These are phyloP conservation scores for Phasia obesa DNA, from an alignment of 2,888 invertebrate species.

Conservation along the genomic window DNA sequence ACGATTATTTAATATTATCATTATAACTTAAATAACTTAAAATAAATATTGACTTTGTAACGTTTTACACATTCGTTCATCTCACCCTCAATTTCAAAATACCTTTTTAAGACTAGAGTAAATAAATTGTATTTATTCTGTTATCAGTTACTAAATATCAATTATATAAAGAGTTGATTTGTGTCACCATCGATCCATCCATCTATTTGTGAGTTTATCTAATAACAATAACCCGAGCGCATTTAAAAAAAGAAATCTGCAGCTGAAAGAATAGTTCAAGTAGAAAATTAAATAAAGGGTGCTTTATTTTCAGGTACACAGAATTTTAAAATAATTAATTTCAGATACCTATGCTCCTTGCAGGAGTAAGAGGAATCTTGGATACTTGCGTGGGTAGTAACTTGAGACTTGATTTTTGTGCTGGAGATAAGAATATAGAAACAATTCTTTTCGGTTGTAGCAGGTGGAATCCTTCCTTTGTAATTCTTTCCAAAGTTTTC, in stretches of 20 bases:
- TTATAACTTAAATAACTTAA: constrained; percentile 59
- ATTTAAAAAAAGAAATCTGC: constrained; percentile 15
- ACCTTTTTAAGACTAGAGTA: background rate
- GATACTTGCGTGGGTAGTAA: too few relatives aligned
- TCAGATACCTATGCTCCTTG: too few relatives aligned
- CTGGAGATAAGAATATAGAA: too few relatives aligned
- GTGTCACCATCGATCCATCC: constrained; percentile 51
- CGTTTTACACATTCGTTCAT: constrained; percentile 37
- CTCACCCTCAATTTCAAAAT: constrained; percentile 1
- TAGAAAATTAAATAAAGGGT: background rate
- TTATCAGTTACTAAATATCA: constrained; percentile 67
- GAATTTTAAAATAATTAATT: too few relatives aligned
- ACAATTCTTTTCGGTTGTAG: too few relatives aligned
- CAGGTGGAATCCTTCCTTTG: too few relatives aligned
- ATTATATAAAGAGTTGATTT: constrained; percentile 68
- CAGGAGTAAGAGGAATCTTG: too few relatives aligned
- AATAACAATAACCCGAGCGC: constrained; percentile 9
- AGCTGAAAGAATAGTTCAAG: constrained; percentile 9
- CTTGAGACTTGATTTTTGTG: too few relatives aligned
- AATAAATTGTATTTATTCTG: constrained; percentile 36
- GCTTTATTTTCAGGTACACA: too few relatives aligned
- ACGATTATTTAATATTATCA: constrained; percentile 16
- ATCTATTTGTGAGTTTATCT: constrained; percentile 22
- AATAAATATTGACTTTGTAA: constrained; percentile 64
- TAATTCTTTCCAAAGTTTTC: too few relatives aligned